Base-by-base conservation (phyloP, 2,113 vertebrate genomes). In the Leucopsar rothschildi region DNA sequence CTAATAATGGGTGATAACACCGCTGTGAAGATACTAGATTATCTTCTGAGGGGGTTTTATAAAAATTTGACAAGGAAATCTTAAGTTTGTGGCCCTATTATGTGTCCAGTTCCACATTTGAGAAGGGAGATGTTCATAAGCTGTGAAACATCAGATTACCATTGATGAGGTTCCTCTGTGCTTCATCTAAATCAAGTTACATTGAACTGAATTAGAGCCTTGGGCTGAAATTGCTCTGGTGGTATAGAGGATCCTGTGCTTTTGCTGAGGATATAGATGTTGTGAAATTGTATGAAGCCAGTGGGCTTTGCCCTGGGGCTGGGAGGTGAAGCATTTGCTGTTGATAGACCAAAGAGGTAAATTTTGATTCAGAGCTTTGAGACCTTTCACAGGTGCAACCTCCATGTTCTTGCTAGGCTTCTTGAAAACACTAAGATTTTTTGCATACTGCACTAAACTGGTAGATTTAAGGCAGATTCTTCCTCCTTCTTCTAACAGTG, bases 81-180 rank as follows among this genome's bases (percentile, higher is more conserved):
- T 49, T 39, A 86, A 50, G 15, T 82, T 45, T 88, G 18, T 66
- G 10, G 11, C 8, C 44, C 42, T 73, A 2, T n/a, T 61, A 12
- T 0, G 5, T 65, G 20, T 79, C 84, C 35, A 70, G 2, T 24
- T 72, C 16, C 49, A 9, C 2, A 0, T 73, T 73, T 80, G 15
- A 49, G 42, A 86, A 40, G 40, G 37, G 33, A 85, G 22, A 1
- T 47, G 13, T 50, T 80, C 0, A 0, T 68, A 82, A 52, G 3
- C 21, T 85, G 20, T 82, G 86, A 78, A 78, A 66, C 35, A 40
- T 37, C 17, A 87, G 53, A 39, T 47, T 18, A 24, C 39, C 57
- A 3, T 27, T 53, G 24, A 19, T 57, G 40, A 72, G 10, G 37
- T 78, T 86, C 60, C 31, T 86, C 72, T 56, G 27, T 91, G 37